phyloP scores from a whole-genome alignment of 2,113 vertebrate genomes.

The Asarcornis scutulata region DNA sequence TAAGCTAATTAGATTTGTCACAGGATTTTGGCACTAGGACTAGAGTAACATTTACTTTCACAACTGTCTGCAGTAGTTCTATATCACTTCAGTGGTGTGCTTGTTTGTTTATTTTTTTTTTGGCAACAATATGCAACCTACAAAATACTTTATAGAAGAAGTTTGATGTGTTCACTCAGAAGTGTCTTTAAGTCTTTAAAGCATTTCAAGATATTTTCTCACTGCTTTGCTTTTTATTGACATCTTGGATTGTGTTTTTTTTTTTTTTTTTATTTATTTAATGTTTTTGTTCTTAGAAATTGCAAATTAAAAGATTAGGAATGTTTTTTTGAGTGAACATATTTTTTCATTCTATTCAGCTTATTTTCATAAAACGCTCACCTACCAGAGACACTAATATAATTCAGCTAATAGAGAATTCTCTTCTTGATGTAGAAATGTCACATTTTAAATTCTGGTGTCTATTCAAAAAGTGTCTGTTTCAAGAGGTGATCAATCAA shows the following conservation, averaged over 20 bases:
- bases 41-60: not conserved
- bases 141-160: not conserved
- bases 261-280: accelerated
- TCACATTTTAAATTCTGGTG: not conserved
- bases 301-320: not conserved
- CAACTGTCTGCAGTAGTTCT: not conserved
- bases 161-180: not conserved
- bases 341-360: not conserved
- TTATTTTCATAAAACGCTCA: not conserved
- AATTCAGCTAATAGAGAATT: not conserved
- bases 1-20: not conserved
- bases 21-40: not conserved
- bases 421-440: not conserved
- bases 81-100: not conserved
- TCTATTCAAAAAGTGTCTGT: not conserved
- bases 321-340: not conserved
- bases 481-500: not conserved
- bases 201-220: not conserved
- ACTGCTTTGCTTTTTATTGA: not conserved
- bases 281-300: not conserved
- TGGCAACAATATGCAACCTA: not conserved
- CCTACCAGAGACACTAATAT: not conserved
- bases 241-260: not conserved
- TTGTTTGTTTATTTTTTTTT: not conserved
- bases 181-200: not conserved